phyloP scores from a whole-genome alignment of 1,140 invertebrate species.

The Metopolophium dirhodum region DNA sequence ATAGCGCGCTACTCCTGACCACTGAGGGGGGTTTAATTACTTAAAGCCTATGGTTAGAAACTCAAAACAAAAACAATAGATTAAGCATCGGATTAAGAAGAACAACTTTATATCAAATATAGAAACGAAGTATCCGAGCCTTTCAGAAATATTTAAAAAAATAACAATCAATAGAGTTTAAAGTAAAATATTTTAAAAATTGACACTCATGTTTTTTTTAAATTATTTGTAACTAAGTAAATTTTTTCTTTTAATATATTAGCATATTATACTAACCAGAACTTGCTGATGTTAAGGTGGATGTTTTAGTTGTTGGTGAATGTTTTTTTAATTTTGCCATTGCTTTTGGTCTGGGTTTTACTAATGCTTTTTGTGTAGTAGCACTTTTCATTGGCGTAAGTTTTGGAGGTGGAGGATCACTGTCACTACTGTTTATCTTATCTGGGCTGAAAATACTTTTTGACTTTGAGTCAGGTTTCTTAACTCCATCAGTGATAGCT shows the following conservation, averaged over 20 bases:
- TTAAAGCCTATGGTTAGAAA: not conserved
- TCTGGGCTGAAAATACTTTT: slow-evolving; percentile 85
- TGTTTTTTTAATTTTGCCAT: slow-evolving; percentile 61
- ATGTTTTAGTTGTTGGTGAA: slow-evolving; percentile 62
- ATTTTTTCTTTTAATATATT: not conserved
- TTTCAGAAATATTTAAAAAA: not conserved
- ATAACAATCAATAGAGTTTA: not conserved
- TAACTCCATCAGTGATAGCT: slow-evolving; percentile 60
- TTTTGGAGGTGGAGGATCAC: slow-evolving; percentile 62
- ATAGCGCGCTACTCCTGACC: too few relatives aligned
- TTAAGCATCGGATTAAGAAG: not conserved
- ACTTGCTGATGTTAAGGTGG: slow-evolving; percentile 64
- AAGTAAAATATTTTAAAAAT: not conserved
- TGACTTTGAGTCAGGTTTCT: slow-evolving; percentile 71
- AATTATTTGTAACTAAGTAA: not conserved
- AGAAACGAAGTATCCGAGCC: not conserved
- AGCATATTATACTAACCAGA: slow-evolving; percentile 61
- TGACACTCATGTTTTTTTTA: not conserved
- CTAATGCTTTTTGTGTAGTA: slow-evolving; percentile 62
- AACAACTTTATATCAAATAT: not conserved
- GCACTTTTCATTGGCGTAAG: slow-evolving; percentile 64
- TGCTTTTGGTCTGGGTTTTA: slow-evolving; percentile 61
- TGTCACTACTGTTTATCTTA: slow-evolving; percentile 78
- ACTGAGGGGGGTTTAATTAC: too few relatives aligned
- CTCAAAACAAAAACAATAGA: not conserved